Conservation (phyloP, 2,888 invertebrate genomes). For the Leptinotarsa peninsularis region DNA sequence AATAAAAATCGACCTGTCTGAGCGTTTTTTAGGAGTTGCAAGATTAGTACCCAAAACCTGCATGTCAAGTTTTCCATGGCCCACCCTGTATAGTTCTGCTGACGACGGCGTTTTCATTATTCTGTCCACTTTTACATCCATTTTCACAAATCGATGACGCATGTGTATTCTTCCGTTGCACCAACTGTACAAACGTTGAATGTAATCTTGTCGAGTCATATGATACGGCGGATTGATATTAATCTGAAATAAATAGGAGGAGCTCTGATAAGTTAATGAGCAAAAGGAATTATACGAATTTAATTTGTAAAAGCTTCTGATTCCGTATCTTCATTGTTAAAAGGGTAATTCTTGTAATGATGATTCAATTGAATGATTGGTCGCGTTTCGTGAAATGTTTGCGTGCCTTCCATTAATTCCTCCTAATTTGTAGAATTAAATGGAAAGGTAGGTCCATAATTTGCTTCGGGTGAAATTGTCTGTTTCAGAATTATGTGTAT, state of each 20-base stretch:
- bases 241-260: slow-evolving; percentile 18
- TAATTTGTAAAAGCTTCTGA: slow-evolving; percentile 10
- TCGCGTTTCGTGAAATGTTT: slow-evolving; percentile 29
- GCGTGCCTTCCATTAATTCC: slow-evolving; percentile 37
- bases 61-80: too few relatives aligned
- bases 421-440: slow-evolving; percentile 32
- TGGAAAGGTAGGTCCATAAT: slow-evolving; percentile 11
- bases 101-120: too few relatives aligned
- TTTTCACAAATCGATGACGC: too few relatives aligned
- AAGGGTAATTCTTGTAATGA: slow-evolving; percentile 30
- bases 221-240: slow-evolving; percentile 9
- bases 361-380: slow-evolving; percentile 42
- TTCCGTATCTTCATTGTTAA: slow-evolving; percentile 21
- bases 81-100: too few relatives aligned
- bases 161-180: too few relatives aligned
- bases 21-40: too few relatives aligned
- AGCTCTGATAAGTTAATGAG: slow-evolving; percentile 9
- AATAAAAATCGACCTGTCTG: too few relatives aligned
- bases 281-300: slow-evolving; percentile 13
- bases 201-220: neutral
- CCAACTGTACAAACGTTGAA: neutral
- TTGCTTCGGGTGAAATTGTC: neutral
- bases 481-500: neutral
- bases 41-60: too few relatives aligned
- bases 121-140: too few relatives aligned